Base-by-base conservation (phyloP, 2,113 vertebrate genomes). In the Dendrocopos noguchii region DNA sequence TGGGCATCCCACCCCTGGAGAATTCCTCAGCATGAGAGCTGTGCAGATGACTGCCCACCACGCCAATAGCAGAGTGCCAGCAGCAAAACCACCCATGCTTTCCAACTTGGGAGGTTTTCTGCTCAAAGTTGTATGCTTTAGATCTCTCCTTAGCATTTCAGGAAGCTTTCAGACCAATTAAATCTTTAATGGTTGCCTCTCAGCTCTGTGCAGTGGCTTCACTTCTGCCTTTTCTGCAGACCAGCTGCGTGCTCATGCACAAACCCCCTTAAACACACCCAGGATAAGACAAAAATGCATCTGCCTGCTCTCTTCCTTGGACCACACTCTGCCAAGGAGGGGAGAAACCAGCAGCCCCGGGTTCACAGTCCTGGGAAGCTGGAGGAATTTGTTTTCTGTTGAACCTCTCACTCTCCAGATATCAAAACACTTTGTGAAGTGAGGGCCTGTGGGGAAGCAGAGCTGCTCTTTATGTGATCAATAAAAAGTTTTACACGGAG, bases 401-500 rank as follows among this genome's bases (percentile, higher is more conserved):
- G 84, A 95, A 84, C 67, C 52, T 77, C 92, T 84, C 91, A 84
- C 76, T 88, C 86, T 87, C 39, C 66, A 73, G 74, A 50, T 92
- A 93, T 84, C 87, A 88, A 94, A 95, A 84, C 78, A 72, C 80
- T 92, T 90, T 84, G 91, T 80, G 68, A 86, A 95, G 91, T 74
- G 2, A 0, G 46, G 84, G 82, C 76, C 91, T 80, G 80, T 87
- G 73, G 91, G 85, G 93, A 89, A 92, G 89, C 88, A 79, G 78
- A 84, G 78, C 74, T 92, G 92, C 91, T 96, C 84, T 94, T 96
- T 95, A 95, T 93, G 80, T 93, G 96, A 94, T 91, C 92, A 81
- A 94, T 96, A 92, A 81, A 87, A 95, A 95, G 91, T 96, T 96
- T 94, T 84, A 94, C 92, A 87, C n/a, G 7, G 86, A 94, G 86